Conservation (phyloP, 2,888 invertebrate species). For the Chaitophorus viminalis region DNA sequence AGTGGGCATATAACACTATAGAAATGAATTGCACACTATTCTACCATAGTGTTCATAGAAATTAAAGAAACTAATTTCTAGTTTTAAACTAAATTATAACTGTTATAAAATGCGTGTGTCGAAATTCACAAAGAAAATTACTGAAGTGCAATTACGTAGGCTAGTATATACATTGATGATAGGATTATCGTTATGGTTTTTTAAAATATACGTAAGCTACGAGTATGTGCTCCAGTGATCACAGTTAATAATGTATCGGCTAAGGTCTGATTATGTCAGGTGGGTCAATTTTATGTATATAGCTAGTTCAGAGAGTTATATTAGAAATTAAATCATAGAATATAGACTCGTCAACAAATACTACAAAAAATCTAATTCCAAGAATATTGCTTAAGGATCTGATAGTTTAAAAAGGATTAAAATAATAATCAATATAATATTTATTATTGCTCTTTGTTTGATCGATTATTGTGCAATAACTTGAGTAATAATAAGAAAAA, state of each 20-base stretch:
- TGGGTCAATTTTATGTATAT: constrained; percentile 8
- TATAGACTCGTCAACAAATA: neutral
- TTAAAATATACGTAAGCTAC: constrained; percentile 37
- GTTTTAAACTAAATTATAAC: neutral
- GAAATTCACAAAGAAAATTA: constrained; percentile 14
- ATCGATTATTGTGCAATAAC: neutral
- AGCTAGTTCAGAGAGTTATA: constrained; percentile 1
- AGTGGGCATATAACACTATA: neutral
- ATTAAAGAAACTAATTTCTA: neutral
- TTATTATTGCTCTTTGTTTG: neutral
- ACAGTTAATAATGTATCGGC: constrained; percentile 29
- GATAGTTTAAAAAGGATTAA: neutral
- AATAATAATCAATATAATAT: neutral
- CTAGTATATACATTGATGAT: constrained; percentile 20
- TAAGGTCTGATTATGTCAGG: constrained; percentile 42
- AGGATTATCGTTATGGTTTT: constrained; percentile 35
- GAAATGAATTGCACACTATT: neutral
- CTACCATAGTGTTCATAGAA: neutral
- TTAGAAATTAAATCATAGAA: neutral
- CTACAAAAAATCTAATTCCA: neutral
- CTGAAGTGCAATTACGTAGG: neutral
- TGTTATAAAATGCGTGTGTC: neutral
- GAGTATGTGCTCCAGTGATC: constrained; percentile 47
- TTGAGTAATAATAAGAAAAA: neutral
- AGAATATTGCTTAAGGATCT: neutral